These are phyloP conservation scores for Ascidia mentula DNA, from an alignment of 23 tunicate species.

Conservation along the genomic window DNA sequence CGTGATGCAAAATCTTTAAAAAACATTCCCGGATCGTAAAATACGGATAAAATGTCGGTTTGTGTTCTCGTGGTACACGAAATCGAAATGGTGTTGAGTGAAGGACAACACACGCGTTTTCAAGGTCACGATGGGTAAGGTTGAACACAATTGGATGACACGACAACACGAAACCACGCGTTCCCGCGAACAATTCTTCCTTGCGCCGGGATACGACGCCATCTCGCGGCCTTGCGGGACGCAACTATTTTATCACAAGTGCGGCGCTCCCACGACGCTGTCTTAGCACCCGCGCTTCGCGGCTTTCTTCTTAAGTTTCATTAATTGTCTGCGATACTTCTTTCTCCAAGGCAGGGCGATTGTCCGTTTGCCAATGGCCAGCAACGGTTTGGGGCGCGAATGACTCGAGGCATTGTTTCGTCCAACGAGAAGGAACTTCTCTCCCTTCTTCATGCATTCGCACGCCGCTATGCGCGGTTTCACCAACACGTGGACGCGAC, in stretches of 20 bases:
- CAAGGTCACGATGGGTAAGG: too few species aligned
- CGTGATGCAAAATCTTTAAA: too few species aligned
- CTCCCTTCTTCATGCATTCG: not conserved
- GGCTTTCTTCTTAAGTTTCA: not conserved
- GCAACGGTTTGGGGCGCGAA: not conserved
- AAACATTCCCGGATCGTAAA: too few species aligned
- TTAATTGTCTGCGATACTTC: not conserved
- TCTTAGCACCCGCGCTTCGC: not conserved
- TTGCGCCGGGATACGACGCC: not conserved
- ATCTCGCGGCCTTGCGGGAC: not conserved
- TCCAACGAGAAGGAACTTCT: not conserved
- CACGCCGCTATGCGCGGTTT: not conserved
- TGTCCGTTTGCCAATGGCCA: not conserved
- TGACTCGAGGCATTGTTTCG: not conserved
- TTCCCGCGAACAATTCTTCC: not conserved
- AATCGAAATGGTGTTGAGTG: too few species aligned
- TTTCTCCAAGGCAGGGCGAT: constrained; percentile 1
- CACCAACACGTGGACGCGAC: not conserved
- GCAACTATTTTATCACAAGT: not conserved
- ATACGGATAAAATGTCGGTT: too few species aligned
- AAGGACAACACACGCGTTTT: too few species aligned
- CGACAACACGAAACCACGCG: too few species aligned
- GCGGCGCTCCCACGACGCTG: not conserved
- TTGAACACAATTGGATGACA: too few species aligned
- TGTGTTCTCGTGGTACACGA: too few species aligned